Evolutionary conservation across 2,888 invertebrate genomes (phyloP).

Genomic region (Abrostola tripartita): DNA sequence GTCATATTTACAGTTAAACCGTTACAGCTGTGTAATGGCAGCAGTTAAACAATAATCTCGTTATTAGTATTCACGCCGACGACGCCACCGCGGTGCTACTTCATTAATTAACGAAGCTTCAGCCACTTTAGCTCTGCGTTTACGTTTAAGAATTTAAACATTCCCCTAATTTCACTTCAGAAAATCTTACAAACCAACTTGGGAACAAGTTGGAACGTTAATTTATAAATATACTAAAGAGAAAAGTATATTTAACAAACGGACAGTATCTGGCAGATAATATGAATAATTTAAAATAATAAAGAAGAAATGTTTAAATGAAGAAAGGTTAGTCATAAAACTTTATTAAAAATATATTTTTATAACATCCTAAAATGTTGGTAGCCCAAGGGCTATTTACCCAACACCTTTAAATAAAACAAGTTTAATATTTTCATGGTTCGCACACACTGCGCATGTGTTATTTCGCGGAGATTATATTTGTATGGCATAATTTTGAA

Average conservation of each 20-base stretch:
- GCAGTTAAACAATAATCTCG: conserved; percentile 63
- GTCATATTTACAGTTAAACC: conserved; percentile 14
- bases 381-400: conserved; percentile 26
- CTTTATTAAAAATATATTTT: conserved; percentile 59
- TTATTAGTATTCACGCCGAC: conserved; percentile 77
- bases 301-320: conserved; percentile 47
- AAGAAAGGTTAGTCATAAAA: conserved; percentile 36
- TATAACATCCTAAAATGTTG: conserved; percentile 46
- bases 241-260: conserved; percentile 39
- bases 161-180: conserved; percentile 67
- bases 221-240: conserved; percentile 41
- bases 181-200: conserved; percentile 50
- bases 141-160: conserved; percentile 72
- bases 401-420: conserved; percentile 36
- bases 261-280: conserved; percentile 40
- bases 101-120: conserved; percentile 80
- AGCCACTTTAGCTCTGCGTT: conserved; percentile 71
- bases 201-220: conserved; percentile 38
- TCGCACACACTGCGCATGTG: conserved; percentile 24
- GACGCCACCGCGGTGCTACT: conserved; percentile 64
- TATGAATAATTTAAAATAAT: conserved; percentile 55
- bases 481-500: conserved; percentile 41
- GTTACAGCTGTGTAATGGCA: conserved; percentile 44
- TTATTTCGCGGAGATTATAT: conserved; percentile 39
- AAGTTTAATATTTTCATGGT: conserved; percentile 38